Evolutionary conservation across 2,888 invertebrate genomes (phyloP).

Genomic region (Balanococcus diminutus): DNA sequence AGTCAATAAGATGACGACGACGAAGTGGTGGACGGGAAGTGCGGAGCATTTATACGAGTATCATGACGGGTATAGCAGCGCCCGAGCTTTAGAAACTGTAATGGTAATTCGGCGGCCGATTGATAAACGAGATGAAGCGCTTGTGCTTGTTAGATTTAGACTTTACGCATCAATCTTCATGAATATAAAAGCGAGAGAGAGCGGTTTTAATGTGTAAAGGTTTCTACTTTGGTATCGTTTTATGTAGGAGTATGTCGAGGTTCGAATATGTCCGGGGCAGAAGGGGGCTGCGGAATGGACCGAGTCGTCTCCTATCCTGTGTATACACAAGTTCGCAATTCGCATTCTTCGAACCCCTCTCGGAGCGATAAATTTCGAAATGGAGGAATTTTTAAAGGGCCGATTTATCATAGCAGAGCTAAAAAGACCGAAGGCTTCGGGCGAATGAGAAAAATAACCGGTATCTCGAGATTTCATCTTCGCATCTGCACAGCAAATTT

Average conservation of each 20-base stretch:
- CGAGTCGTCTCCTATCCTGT: background rate
- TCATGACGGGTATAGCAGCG: background rate
- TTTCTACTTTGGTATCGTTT: background rate
- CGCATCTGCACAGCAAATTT: background rate
- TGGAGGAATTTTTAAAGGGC: background rate
- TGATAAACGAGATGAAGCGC: slow-evolving; percentile 27
- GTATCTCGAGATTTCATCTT: background rate
- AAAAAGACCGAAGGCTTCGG: background rate
- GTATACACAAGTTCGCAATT: background rate
- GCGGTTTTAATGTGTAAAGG: background rate
- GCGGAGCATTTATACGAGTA: too few species aligned
- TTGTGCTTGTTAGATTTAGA: slow-evolving; percentile 23
- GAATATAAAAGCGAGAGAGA: slow-evolving; percentile 15
- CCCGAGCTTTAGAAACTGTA: background rate
- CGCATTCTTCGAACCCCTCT: background rate
- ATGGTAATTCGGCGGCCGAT: slow-evolving; percentile 31
- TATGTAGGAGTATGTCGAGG: background rate
- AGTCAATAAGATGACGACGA: background rate
- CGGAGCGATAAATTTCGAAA: slow-evolving; percentile 2
- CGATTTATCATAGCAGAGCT: background rate
- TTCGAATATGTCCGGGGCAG: too few species aligned
- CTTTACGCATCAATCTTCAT: slow-evolving; percentile 31
- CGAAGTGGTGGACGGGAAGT: background rate
- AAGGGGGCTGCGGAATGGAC: too few species aligned
- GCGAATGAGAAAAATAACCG: background rate